Evolutionary conservation across 1,140 invertebrate genomes (phyloP).

Genomic region (fruit fly (Drosophila melanogaster)): DNA sequence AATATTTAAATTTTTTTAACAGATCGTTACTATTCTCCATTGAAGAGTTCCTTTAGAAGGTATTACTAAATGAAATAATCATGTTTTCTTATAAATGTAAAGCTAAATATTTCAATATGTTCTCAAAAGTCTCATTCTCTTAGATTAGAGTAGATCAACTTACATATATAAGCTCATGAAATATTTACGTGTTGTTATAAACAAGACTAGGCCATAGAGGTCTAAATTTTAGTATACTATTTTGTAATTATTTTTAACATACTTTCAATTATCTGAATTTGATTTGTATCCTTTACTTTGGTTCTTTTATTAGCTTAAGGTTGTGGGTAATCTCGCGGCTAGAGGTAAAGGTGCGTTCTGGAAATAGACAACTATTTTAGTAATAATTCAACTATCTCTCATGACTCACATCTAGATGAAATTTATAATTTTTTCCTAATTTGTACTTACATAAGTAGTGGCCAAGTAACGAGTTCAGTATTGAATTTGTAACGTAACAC

Average conservation of each 20-base stretch:
- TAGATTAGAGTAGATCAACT: neutral
- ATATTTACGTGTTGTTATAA: neutral
- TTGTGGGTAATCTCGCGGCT: slow-evolving; percentile 78
- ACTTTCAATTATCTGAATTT: slow-evolving; percentile 44
- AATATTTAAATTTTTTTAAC: slow-evolving; percentile 1
- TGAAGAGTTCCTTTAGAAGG: slow-evolving; percentile 54
- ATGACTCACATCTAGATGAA: slow-evolving; percentile 42
- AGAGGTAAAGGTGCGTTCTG: slow-evolving; percentile 79
- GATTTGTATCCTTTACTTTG: slow-evolving; percentile 53
- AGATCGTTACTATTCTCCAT: slow-evolving; percentile 49
- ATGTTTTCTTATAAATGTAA: neutral
- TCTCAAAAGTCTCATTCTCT: too few relatives aligned
- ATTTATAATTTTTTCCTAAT: slow-evolving; percentile 26
- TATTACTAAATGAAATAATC: slow-evolving; percentile 8
- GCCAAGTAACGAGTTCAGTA: slow-evolving; percentile 25
- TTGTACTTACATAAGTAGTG: slow-evolving; percentile 27
- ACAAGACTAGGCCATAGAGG: neutral
- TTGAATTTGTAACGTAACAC: slow-evolving; percentile 30
- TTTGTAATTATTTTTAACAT: slow-evolving; percentile 10
- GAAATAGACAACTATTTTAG: slow-evolving; percentile 33
- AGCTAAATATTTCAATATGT: neutral
- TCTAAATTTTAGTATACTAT: neutral
- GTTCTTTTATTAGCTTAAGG: slow-evolving; percentile 78
- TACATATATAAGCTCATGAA: neutral
- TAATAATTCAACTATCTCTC: slow-evolving; percentile 35